Evolutionary conservation across 2,113 vertebrate species (phyloP).

Genomic region (Notothenia coriiceps): DNA sequence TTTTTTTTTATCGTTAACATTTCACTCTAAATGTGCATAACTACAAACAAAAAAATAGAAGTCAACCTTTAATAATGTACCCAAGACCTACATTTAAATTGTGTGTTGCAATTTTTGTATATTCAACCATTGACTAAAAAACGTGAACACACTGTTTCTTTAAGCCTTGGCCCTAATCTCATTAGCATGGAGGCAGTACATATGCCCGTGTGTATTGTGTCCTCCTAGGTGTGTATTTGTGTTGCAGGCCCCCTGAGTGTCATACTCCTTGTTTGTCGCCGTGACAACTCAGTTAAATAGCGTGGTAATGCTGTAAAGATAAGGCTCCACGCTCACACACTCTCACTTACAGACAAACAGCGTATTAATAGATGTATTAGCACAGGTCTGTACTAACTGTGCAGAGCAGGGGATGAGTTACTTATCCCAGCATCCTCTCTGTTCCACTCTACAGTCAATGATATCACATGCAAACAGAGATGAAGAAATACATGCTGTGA

Average conservation of each 20-base stretch:
- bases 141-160: too few relatives aligned
- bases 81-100: background rate
- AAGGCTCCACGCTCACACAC: background rate
- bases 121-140: background rate
- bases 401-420: slow-evolving; percentile 2
- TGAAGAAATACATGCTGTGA: background rate
- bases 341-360: background rate
- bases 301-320: background rate
- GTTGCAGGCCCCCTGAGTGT: background rate
- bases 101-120: background rate
- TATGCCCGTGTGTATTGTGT: background rate
- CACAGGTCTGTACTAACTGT: background rate
- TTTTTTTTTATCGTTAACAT: background rate
- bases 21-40: background rate
- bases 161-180: background rate
- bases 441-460: background rate
- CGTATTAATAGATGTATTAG: slow-evolving; percentile 18
- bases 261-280: slow-evolving; percentile 3
- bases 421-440: slow-evolving; percentile 4
- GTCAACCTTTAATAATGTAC: background rate
- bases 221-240: background rate
- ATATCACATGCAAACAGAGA: background rate
- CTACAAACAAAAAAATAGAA: background rate
- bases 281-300: slow-evolving; percentile 6
- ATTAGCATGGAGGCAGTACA: background rate